Evolutionary conservation across 2,888 invertebrate species (phyloP), one percentile per base, ranked within the genome.

Genomic region (Eretmocerus hayati): DNA sequence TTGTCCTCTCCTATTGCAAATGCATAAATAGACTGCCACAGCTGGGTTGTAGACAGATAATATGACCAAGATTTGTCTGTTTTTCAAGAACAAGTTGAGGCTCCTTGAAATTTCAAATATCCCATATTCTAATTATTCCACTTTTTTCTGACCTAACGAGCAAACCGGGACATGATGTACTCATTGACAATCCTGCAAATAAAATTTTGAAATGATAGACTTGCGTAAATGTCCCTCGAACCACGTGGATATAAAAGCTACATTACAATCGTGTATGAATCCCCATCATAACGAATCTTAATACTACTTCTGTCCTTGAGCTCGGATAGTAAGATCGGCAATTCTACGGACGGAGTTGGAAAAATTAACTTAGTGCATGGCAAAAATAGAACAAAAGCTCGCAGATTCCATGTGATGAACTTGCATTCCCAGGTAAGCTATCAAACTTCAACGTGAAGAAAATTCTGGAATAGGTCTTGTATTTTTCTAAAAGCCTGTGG

Each of bases 61-160:
- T 74, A 19, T 79, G 77, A 0, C 88, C 92, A 71, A 91, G 79
- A 77, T 72, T 59, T 74, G 64, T 53, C 55, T 59, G 59, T 51
- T 63, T 69, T 59, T 57, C 67, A 59, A 38, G 60, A 57, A 68
- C 58, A 56, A 57, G 43, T 20, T 56, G 54, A 51, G 60, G 60
- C 47, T 57, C 55, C 43, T 60, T 55, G 11, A 61, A 52, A 23
- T 73, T 62, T 48, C 59, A 41, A n/a, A 65, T 56, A 63, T 94
- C 91, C 94, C 94, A 95, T 1, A 87, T 80, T 75, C 91, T 92
- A 3, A 92, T 67, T n/a, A 77, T 75, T 53, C 87, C 86, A 66
- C 94, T 93, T 2, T 83, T 80, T 5, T 90, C 85, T 2, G 84
- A 78, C 0, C 90, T 88, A 2, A 90, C 77, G 64, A 95, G 73